Base-by-base conservation (phyloP, 2,113 vertebrate species). In the Corythoichthys intestinalis region DNA sequence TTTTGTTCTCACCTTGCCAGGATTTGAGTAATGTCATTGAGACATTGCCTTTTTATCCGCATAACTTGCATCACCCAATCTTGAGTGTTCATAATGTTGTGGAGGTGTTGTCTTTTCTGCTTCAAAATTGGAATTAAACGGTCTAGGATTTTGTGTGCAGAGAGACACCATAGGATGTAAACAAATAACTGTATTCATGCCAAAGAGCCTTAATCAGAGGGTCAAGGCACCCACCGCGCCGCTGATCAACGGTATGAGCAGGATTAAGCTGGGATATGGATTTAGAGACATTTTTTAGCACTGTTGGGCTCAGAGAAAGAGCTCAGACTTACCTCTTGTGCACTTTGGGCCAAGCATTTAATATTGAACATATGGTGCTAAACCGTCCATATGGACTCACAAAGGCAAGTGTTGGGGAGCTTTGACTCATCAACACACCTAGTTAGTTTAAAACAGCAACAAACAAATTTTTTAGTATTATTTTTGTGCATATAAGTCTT, bases 341-440 rank as follows among this genome's bases (percentile, higher is more conserved):
- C 63, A 61, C 53, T 77, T 78, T 62, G 67, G 56, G 53, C 57
- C 6, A 66, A 66, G 66, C 70, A 52, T 77, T 73, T 70, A 75
- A 14, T 28, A 63, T 14, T 6, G 60, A 63, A 74, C 87, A 89
- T 86, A 86, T 89, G 87, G 78, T 53, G 34, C 57, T 13, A 46
- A 65, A 50, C 13, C 57, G 50, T 69, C 84, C 82, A 80, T 72
- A 84, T 85, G 77, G 84, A 77, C 28, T 1, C 68, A 65, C 28
- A 59, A 12, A 61, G 67, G 62, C 77, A 84, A 81, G 74, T 81
- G 77, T 85, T 67, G 70, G 46, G 59, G 69, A 67, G 54, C 71
- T 37, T 57, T 76, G 70, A 76, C 71, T 46, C n/a, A 46, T 46
- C 39, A 72, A 72, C 72, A 74, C 68, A 28, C 78, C 57, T 73